A percentile compares a stretch with the other conserved stretches of the same genome.
Evolutionary conservation across 2,888 invertebrate genomes (phyloP).

Genomic region (Meta bourneti): DNA sequence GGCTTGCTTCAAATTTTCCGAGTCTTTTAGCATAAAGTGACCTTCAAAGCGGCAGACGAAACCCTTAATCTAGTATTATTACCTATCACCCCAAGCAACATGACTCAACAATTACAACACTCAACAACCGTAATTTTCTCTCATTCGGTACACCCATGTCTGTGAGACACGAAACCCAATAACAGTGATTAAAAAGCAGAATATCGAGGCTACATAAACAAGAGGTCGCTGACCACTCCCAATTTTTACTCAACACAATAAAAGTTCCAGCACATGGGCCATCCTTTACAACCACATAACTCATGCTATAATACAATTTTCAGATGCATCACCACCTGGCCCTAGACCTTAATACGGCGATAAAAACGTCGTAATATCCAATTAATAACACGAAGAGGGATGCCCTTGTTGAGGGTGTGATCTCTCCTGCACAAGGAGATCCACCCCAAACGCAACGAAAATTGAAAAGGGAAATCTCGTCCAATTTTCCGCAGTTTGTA

Average conservation of each 20-base stretch:
- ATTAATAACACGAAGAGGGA: not conserved
- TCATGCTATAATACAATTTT: conserved; percentile 25
- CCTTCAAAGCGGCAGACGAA: too few species aligned
- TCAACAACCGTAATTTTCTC: too few species aligned
- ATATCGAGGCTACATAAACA: not conserved
- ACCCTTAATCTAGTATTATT: too few species aligned
- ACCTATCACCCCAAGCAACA: too few species aligned
- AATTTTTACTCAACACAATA: not conserved
- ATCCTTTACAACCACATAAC: conserved; percentile 39
- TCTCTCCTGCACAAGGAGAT: not conserved
- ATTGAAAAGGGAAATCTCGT: not conserved
- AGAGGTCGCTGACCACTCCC: not conserved
- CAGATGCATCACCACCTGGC: not conserved
- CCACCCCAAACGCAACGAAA: not conserved
- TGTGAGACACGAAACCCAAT: not conserved
- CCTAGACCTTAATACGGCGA: conserved; percentile 5
- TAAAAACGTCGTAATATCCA: not conserved
- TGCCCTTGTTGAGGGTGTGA: not conserved
- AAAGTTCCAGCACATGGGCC: not conserved
- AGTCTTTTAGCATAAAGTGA: too few species aligned
- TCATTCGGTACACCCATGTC: not conserved
- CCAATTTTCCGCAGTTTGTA: not conserved
- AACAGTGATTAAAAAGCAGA: not conserved
- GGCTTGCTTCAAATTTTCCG: too few species aligned
- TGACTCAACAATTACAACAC: too few species aligned